Evolutionary conservation across 1,140 invertebrate genomes (phyloP).

Genomic region (Tetragonula clypearis): DNA sequence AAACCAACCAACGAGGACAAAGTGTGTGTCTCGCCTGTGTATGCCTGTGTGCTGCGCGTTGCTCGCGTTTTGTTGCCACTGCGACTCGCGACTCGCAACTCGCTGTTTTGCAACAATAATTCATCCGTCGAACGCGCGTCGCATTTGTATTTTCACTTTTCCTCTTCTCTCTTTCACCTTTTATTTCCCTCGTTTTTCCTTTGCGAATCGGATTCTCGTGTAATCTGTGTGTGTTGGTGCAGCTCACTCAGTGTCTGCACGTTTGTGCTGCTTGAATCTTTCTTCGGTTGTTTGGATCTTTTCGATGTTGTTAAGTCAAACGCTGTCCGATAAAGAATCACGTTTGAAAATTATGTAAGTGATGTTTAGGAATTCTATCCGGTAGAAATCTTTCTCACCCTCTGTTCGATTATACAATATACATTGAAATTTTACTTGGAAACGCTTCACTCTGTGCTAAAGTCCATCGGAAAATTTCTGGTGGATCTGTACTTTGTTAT

Average conservation of each 20-base stretch:
- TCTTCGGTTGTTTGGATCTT: neutral
- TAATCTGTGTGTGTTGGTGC: too few relatives aligned
- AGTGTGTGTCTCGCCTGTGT: constrained; percentile 16
- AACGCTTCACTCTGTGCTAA: too few relatives aligned
- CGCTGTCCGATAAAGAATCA: too few relatives aligned
- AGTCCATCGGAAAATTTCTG: too few relatives aligned
- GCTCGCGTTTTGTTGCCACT: constrained; percentile 29
- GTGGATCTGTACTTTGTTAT: too few relatives aligned
- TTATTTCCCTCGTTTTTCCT: neutral
- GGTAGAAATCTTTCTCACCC: too few relatives aligned
- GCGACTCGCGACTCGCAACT: constrained; percentile 25
- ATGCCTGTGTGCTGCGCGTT: neutral
- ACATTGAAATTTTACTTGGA: too few relatives aligned
- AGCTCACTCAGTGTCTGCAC: too few relatives aligned
- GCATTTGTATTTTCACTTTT: neutral
- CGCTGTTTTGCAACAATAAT: constrained; percentile 55
- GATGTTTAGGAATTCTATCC: too few relatives aligned
- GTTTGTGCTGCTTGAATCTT: too few relatives aligned
- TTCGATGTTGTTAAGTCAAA: neutral
- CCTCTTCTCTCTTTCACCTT: neutral
- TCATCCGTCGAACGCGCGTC: constrained; percentile 47
- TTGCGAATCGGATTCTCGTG: neutral
- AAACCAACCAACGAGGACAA: constrained; percentile 35
- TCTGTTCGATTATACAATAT: too few relatives aligned
- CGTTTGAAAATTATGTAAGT: too few relatives aligned